Percentiles rank a stretch among this genome's conserved stretches.
Conservation (phyloP, 2,113 vertebrate genomes). For the Sturnira hondurensis region DNA sequence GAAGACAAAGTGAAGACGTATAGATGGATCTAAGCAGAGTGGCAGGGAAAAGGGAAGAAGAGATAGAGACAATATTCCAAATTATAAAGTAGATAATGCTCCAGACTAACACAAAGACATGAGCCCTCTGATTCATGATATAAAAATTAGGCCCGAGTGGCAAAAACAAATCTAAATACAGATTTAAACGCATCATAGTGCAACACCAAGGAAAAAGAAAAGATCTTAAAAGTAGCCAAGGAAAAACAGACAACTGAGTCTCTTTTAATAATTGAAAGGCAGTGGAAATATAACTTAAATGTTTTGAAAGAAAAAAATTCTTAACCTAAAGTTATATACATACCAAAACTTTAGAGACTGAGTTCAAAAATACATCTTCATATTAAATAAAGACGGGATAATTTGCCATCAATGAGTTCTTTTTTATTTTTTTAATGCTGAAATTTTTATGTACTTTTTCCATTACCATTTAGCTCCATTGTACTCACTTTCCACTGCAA, state of each 20-base stretch:
- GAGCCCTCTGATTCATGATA: not conserved
- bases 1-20: not conserved
- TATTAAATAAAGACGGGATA: slow-evolving; percentile 3
- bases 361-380: not conserved
- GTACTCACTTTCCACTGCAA: too few relatives aligned
- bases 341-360: not conserved
- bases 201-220: not conserved
- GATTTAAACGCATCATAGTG: not conserved
- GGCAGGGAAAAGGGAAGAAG: not conserved
- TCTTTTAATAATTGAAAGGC: not conserved
- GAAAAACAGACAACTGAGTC: not conserved
- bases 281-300: not conserved
- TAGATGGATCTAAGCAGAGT: not conserved
- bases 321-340: not conserved
- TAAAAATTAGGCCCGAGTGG: not conserved
- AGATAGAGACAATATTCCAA: not conserved
- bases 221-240: not conserved
- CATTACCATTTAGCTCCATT: too few relatives aligned
- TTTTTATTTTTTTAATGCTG: too few relatives aligned
- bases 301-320: not conserved
- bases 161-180: not conserved
- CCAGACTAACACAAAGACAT: not conserved
- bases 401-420: not conserved
- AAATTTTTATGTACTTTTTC: too few relatives aligned
- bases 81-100: not conserved